Evolutionary conservation across 2,113 vertebrate species (phyloP).

Genomic region (Trematocara variabile): DNA sequence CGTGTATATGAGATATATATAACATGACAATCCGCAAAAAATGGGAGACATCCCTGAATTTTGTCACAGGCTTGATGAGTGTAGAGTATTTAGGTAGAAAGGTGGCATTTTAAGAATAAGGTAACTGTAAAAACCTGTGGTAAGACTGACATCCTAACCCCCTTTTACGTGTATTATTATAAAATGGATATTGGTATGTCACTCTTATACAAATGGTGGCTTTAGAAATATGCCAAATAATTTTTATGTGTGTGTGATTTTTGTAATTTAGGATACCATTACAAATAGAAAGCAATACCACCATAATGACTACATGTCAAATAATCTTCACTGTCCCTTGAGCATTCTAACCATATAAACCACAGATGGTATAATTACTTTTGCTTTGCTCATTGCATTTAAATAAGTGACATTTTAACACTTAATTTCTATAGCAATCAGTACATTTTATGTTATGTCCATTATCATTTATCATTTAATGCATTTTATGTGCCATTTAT

Average conservation of each 20-base stretch:
- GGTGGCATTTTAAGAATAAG: background rate
- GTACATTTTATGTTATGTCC: background rate
- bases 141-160: background rate
- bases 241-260: background rate
- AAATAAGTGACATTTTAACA: background rate
- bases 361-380: constrained; percentile 43
- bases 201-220: fast-evolving
- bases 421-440: background rate
- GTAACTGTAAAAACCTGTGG: background rate
- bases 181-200: background rate
- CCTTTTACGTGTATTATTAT: background rate
- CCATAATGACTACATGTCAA: constrained; percentile 29
- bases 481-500: background rate
- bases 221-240: background rate
- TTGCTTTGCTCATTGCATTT: constrained; percentile 20
- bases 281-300: background rate
- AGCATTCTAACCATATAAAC: constrained; percentile 31
- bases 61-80: background rate
- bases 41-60: constrained; percentile 8
- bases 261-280: background rate
- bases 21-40: constrained; percentile 11
- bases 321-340: background rate
- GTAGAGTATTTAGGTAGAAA: background rate
- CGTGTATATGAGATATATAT: constrained; percentile 4
- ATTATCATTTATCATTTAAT: background rate